These are phyloP conservation scores for Griposia aprilina DNA, from an alignment of 2,888 invertebrate species.

Conservation along the genomic window DNA sequence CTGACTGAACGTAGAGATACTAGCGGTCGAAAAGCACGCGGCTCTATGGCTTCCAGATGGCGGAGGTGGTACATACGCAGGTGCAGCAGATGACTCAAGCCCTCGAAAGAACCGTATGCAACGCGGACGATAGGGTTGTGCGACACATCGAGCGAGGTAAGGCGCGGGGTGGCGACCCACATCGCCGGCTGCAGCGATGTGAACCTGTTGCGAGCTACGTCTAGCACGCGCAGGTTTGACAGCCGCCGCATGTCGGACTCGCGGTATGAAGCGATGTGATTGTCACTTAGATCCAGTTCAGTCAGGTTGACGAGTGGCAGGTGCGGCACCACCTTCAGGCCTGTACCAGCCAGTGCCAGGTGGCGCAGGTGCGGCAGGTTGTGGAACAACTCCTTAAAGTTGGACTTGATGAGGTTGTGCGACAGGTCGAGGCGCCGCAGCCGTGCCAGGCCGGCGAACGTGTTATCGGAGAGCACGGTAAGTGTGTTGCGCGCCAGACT, in stretches of 20 bases:
- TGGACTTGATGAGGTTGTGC: conserved; percentile 93
- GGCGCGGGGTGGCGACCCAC: conserved; percentile 92
- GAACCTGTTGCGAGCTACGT: conserved; percentile 93
- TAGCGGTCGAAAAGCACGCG: conserved; percentile 92
- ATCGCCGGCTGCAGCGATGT: conserved; percentile 92
- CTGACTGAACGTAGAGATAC: conserved; percentile 91
- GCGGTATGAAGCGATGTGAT: conserved; percentile 92
- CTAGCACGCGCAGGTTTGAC: conserved; percentile 91
- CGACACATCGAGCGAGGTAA: conserved; percentile 94
- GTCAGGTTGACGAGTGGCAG: conserved; percentile 92
- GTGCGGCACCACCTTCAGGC: conserved; percentile 92
- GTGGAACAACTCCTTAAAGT: conserved; percentile 95
- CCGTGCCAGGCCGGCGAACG: conserved; percentile 93
- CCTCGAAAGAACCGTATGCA: conserved; percentile 91
- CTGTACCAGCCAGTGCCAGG: conserved; percentile 92
- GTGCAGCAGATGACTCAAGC: conserved; percentile 92
- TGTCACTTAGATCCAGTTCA: conserved; percentile 93
- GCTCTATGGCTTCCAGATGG: conserved; percentile 92
- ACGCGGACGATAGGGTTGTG: conserved; percentile 94
- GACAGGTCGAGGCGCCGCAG: conserved; percentile 94
- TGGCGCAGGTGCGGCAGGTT: conserved; percentile 93
- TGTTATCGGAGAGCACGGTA: conserved; percentile 95
- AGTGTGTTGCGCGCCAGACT: conserved; percentile 94
- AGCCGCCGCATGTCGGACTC: conserved; percentile 92
- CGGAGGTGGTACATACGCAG: conserved; percentile 93